Evolutionary conservation across 2,888 invertebrate species (phyloP).

Genomic region (Heliconius ismenius): DNA sequence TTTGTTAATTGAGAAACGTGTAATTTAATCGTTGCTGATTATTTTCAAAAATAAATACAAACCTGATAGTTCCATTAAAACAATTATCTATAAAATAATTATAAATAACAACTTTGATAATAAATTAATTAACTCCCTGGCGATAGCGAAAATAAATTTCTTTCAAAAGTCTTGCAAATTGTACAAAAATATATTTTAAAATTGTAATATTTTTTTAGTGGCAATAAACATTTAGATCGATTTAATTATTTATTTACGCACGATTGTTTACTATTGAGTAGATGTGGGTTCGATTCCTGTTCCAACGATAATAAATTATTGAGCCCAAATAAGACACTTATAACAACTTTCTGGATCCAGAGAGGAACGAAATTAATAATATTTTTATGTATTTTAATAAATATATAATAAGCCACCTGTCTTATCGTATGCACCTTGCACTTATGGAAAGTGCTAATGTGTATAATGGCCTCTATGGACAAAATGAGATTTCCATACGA

Average conservation of each 20-base stretch:
- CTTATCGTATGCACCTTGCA: neutral
- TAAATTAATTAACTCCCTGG: neutral
- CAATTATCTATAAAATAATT: neutral
- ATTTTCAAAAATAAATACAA: neutral
- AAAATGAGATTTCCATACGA: neutral
- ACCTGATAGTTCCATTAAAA: neutral
- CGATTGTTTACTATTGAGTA: neutral
- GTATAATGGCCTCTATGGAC: too few relatives aligned
- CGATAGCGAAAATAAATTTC: neutral
- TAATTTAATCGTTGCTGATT: neutral
- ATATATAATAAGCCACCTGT: too few relatives aligned
- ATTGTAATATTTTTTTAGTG: neutral
- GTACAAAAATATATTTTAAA: neutral
- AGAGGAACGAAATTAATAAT: too few relatives aligned
- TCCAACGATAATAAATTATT: neutral
- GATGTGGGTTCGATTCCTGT: neutral
- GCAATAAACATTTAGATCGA: too few relatives aligned
- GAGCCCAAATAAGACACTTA: neutral
- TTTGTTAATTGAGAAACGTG: neutral
- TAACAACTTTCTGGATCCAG: too few relatives aligned
- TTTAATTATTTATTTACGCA: neutral
- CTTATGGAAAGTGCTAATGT: too few relatives aligned
- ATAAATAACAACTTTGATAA: neutral
- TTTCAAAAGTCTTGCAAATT: neutral
- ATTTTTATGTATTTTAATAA: too few relatives aligned